These are phyloP conservation scores for Drosophila neotestacea DNA, from an alignment of 2,888 invertebrate species.

Conservation along the genomic window DNA sequence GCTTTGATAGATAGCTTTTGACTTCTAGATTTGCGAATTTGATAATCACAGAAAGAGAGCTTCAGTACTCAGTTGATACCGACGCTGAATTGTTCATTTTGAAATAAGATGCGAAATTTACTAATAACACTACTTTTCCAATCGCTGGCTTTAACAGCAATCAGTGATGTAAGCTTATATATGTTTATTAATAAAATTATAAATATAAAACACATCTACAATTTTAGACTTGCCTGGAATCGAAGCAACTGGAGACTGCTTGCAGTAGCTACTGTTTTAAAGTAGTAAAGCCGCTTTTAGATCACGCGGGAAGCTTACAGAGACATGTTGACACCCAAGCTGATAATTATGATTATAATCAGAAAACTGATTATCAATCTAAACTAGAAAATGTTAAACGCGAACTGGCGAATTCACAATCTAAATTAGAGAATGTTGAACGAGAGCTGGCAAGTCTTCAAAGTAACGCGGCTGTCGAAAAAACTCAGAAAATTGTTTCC, in stretches of 20 bases:
- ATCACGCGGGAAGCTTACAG: neutral
- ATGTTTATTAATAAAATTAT: neutral
- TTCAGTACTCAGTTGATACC: neutral
- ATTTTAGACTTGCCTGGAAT: conserved; percentile 4
- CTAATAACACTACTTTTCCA: neutral
- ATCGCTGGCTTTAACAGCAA: neutral
- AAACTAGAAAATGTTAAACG: neutral
- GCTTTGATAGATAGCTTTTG: too few relatives aligned
- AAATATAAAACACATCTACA: neutral
- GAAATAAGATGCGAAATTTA: neutral
- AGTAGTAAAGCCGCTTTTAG: neutral
- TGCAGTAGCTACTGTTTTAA: conserved; percentile 13
- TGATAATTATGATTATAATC: neutral
- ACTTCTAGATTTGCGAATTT: too few relatives aligned
- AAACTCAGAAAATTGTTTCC: too few relatives aligned
- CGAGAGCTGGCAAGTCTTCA: too few relatives aligned
- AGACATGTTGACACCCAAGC: neutral
- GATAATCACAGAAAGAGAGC: too few relatives aligned
- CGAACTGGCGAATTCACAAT: too few relatives aligned
- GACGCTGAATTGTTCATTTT: neutral
- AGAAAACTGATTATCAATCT: neutral
- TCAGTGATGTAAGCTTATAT: neutral
- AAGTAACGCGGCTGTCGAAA: too few relatives aligned
- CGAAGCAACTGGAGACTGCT: neutral
- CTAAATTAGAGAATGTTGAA: too few relatives aligned